Percentiles rank a stretch among this genome's conserved stretches.
These are phyloP conservation scores for Choloepus didactylus DNA, from an alignment of 2,797 vertebrate species.

Conservation along the genomic window DNA sequence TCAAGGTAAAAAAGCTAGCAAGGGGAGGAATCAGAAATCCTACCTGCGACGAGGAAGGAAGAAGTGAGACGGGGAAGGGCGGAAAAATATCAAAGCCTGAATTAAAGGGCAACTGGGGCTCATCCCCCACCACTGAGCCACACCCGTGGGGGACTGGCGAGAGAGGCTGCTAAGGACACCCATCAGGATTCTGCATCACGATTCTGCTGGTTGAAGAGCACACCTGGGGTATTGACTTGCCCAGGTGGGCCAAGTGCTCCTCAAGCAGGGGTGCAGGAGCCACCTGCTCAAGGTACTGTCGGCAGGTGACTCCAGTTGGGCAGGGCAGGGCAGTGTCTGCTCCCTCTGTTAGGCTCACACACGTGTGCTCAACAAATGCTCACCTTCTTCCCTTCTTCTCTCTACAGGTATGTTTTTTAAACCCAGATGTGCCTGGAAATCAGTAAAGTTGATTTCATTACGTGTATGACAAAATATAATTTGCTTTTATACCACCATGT, in stretches of 20 bases:
- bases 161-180: not conserved
- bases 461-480: not conserved
- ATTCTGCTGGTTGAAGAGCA: not conserved
- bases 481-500: not conserved
- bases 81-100: not conserved
- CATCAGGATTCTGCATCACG: not conserved
- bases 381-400: not conserved
- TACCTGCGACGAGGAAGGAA: not conserved
- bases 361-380: not conserved
- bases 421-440: not conserved
- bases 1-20: not conserved
- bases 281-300: not conserved
- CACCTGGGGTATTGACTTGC: too few relatives aligned
- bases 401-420: not conserved
- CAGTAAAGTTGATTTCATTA: not conserved
- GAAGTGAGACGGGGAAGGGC: not conserved
- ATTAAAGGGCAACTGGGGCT: not conserved
- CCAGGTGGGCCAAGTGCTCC: not conserved
- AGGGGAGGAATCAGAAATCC: not conserved
- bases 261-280: not conserved
- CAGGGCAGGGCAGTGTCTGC: not conserved
- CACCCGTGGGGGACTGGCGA: not conserved
- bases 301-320: not conserved
- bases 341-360: not conserved
- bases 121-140: not conserved